These are phyloP conservation scores for Camponotus fellah DNA, from an alignment of 2,888 invertebrate genomes.

Conservation along the genomic window DNA sequence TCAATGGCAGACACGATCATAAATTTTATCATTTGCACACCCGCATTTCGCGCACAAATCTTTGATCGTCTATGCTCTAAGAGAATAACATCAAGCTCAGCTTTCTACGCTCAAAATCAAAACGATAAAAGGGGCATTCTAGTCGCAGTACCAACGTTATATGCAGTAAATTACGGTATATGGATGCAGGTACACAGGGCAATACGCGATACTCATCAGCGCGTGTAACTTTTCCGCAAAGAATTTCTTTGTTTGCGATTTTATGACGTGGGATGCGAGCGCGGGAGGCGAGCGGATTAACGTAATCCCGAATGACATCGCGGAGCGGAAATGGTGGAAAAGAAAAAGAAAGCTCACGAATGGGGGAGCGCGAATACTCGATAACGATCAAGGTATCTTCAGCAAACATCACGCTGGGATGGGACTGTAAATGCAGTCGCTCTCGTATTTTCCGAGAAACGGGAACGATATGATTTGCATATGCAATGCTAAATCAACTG, in stretches of 20 bases:
- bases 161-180: constrained; percentile 25
- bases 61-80: neutral
- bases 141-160: neutral
- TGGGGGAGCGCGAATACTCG: neutral
- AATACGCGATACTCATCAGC: neutral
- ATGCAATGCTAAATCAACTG: constrained; percentile 10
- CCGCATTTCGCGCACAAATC: constrained; percentile 1
- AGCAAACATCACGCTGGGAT: constrained; percentile 13
- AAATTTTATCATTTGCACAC: constrained; percentile 38
- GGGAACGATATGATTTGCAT: constrained; percentile 16
- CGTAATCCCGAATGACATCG: constrained; percentile 13
- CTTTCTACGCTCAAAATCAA: neutral
- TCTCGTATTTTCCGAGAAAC: constrained; percentile 17
- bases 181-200: neutral
- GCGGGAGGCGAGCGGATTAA: constrained; percentile 14
- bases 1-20: constrained; percentile 22
- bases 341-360: constrained; percentile 19
- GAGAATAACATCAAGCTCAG: neutral
- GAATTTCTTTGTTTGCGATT: constrained; percentile 4
- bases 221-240: constrained; percentile 2
- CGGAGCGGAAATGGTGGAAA: neutral
- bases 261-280: neutral
- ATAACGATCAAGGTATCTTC: constrained; percentile 47
- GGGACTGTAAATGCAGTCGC: constrained; percentile 12
- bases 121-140: neutral